These are phyloP conservation scores for Apodemus speciosus DNA, from an alignment of 2,113 vertebrate genomes.

Conservation along the genomic window DNA sequence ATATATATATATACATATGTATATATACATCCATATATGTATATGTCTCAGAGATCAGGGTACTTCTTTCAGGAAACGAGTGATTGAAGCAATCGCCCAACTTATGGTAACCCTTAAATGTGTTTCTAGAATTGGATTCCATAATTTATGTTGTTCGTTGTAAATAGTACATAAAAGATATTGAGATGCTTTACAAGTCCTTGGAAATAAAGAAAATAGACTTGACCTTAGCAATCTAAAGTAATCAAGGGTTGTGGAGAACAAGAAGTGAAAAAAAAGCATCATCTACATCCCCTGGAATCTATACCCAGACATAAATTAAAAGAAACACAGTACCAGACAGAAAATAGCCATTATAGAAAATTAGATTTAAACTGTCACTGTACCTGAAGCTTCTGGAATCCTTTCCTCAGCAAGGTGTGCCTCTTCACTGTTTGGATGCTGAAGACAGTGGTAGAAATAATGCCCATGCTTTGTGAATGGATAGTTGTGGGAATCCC, in stretches of 20 bases:
- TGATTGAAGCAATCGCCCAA: background rate
- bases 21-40: background rate
- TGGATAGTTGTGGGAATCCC: background rate
- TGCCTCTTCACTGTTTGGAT: background rate
- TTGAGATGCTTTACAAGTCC: background rate
- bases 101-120: constrained; percentile 1
- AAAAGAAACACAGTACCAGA: background rate
- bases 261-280: background rate
- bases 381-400: background rate
- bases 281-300: background rate
- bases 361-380: background rate
- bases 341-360: background rate
- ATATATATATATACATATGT: no score
- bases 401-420: background rate
- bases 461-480: background rate
- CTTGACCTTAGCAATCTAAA: constrained; percentile 12
- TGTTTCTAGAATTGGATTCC: constrained; percentile 9
- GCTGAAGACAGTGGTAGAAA: background rate
- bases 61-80: background rate
- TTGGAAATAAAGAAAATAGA: constrained; percentile 31
- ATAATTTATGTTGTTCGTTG: constrained; percentile 27
- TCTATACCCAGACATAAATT: background rate
- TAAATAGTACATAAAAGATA: background rate
- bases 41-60: background rate
- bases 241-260: background rate